A percentile compares a stretch with the other conserved stretches of the same genome.
Conservation (phyloP, 2,797 vertebrate genomes). For the Esox lucius region DNA sequence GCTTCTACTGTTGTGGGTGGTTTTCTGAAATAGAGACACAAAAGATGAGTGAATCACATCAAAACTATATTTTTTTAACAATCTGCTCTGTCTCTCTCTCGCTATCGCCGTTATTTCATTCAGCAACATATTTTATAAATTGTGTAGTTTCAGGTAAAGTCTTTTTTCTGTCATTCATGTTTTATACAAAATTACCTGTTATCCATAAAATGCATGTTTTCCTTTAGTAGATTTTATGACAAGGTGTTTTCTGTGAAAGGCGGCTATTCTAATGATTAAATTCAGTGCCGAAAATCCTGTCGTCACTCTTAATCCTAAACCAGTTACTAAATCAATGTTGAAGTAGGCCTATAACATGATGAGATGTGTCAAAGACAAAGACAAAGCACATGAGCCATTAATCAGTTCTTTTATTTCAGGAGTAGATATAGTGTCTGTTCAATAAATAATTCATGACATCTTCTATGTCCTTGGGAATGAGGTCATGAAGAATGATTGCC, state of each 20-base stretch:
- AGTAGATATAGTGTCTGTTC: conserved; percentile 29
- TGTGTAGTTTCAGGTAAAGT: neutral
- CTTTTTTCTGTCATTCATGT: neutral
- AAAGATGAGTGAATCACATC: neutral
- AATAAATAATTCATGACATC: conserved; percentile 52
- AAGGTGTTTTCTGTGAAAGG: neutral
- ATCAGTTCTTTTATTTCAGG: conserved; percentile 33
- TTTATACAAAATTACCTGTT: neutral
- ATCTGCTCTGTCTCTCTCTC: neutral
- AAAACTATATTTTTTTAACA: neutral
- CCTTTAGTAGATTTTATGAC: neutral
- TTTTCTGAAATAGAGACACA: neutral
- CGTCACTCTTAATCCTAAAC: conserved; percentile 36
- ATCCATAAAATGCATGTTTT: neutral
- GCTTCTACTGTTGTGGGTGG: neutral
- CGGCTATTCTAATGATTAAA: neutral
- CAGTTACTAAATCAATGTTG: conserved; percentile 15
- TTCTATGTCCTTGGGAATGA: conserved; percentile 44
- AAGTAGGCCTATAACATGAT: conserved; percentile 8
- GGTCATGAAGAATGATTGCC: conserved; percentile 16
- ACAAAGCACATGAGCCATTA: conserved; percentile 41
- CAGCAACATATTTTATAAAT: too few species aligned
- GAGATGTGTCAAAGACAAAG: conserved; percentile 40
- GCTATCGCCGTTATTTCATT: neutral
- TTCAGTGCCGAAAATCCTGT: conserved; percentile 17